Percentiles rank a stretch among this genome's conserved stretches.
phyloP scores from a whole-genome alignment of 2,888 invertebrate species.

The Xanthorhoe spadicearia region DNA sequence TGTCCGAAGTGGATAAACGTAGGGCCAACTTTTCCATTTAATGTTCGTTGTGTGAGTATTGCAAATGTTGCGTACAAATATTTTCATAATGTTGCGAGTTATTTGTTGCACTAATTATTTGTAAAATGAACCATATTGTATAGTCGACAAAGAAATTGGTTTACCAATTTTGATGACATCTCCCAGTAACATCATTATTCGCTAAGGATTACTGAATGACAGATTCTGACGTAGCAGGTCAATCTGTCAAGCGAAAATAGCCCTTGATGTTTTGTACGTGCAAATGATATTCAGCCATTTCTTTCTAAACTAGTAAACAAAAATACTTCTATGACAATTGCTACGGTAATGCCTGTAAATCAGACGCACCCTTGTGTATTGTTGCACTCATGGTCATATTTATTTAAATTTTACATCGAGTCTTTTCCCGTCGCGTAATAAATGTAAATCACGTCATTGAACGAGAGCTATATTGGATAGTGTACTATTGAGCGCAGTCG shows the following conservation, averaged over 20 bases:
- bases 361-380: background rate
- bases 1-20: slow-evolving; percentile 25
- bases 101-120: background rate
- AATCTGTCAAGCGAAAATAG: too few species aligned
- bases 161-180: too few species aligned
- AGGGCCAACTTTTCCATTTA: slow-evolving; percentile 18
- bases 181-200: too few species aligned
- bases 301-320: background rate
- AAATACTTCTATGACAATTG: background rate
- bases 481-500: slow-evolving; percentile 67
- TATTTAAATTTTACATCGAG: slow-evolving; percentile 54
- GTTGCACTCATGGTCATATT: background rate
- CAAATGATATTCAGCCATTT: too few species aligned
- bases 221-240: too few species aligned
- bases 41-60: slow-evolving; percentile 15
- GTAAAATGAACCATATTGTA: background rate
- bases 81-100: background rate
- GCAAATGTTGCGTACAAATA: background rate
- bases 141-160: too few species aligned
- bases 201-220: too few species aligned
- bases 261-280: too few species aligned
- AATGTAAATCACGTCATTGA: slow-evolving; percentile 77
- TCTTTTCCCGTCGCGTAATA: slow-evolving; percentile 62
- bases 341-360: background rate
- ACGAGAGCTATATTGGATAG: slow-evolving; percentile 65